Evolutionary conservation across 1,140 invertebrate species (phyloP).

Genomic region (Coboldia fuscipes): DNA sequence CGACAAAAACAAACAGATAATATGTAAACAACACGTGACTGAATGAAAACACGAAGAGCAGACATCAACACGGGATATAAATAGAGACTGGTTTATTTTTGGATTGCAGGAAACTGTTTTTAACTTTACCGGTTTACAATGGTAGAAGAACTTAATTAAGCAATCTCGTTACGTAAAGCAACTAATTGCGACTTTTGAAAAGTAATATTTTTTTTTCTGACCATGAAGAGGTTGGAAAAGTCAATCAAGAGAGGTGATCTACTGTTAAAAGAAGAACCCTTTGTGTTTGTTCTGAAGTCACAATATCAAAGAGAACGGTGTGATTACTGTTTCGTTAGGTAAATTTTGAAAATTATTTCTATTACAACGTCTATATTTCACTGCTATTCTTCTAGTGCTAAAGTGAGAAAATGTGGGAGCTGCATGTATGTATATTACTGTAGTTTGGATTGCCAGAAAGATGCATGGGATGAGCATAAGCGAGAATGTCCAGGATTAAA

Average conservation of each 20-base stretch:
- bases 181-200: not conserved
- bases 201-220: not conserved
- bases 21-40: no score
- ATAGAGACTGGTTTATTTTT: no score
- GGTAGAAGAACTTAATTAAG: no score
- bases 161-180: not conserved
- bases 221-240: not conserved
- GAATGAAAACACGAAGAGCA: no score
- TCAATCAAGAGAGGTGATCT: constrained; percentile 23
- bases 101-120: no score
- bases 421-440: constrained; percentile 67
- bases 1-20: no score
- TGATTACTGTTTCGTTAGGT: constrained; percentile 39
- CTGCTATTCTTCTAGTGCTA: constrained; percentile 24
- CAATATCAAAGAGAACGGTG: constrained; percentile 30
- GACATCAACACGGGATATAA: no score
- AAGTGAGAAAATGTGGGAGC: constrained; percentile 50
- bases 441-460: constrained; percentile 44
- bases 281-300: constrained; percentile 32
- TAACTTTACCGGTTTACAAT: no score
- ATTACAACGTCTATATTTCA: not conserved
- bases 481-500: constrained; percentile 52
- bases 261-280: constrained; percentile 33
- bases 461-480: constrained; percentile 55
- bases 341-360: constrained; percentile 8